These are phyloP conservation scores for Microcaecilia unicolor DNA, from an alignment of 2,797 vertebrate species.

Conservation along the genomic window DNA sequence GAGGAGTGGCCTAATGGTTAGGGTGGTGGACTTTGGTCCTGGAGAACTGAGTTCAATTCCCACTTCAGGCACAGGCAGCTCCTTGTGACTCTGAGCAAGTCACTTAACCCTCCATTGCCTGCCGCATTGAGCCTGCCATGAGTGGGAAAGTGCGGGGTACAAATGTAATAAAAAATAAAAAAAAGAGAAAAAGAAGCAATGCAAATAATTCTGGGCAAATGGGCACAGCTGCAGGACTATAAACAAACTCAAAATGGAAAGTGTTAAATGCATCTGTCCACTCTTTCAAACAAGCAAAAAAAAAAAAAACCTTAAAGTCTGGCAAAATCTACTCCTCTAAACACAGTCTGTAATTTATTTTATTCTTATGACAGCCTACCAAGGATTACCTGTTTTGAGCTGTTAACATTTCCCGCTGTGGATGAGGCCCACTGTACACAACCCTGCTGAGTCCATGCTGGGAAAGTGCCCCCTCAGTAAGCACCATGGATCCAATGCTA, in stretches of 20 bases:
- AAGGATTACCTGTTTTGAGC: constrained; percentile 97
- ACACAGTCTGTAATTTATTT: neutral
- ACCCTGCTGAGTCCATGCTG: constrained; percentile 89
- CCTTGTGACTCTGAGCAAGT: too few species aligned
- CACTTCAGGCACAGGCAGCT: too few species aligned
- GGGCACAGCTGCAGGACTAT: neutral
- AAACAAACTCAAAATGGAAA: neutral
- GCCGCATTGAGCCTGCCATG: too few species aligned
- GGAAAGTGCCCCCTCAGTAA: constrained; percentile 89
- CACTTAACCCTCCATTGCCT: too few species aligned
- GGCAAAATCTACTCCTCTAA: neutral
- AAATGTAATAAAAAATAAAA: too few species aligned
- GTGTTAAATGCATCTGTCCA: neutral
- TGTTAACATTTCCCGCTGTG: constrained; percentile 90
- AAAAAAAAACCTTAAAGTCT: neutral
- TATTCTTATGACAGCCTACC: too few species aligned
- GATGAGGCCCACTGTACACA: constrained; percentile 90
- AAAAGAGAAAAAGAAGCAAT: fast-evolving
- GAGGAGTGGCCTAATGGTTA: too few species aligned
- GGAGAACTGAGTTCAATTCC: too few species aligned
- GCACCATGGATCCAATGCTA: constrained; percentile 86
- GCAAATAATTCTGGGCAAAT: neutral
- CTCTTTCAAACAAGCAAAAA: neutral
- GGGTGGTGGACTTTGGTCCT: too few species aligned
- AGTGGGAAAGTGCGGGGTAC: too few species aligned